A percentile compares a stretch with the other conserved stretches of the same genome.
Evolutionary conservation across 2,888 invertebrate species (phyloP).

Genomic region (Hemithea aestivaria): DNA sequence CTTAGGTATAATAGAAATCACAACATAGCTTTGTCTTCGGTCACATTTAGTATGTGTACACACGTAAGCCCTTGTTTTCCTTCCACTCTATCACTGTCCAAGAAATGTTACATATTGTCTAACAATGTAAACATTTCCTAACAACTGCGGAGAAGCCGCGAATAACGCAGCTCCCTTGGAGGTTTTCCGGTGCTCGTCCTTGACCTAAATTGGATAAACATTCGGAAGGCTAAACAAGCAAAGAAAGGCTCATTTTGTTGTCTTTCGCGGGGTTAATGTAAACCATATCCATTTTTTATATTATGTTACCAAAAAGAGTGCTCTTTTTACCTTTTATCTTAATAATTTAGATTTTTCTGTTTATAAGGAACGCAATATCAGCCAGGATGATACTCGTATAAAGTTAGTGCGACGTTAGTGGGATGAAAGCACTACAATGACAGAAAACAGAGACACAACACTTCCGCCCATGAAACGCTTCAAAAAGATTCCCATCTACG

Average conservation of each 20-base stretch:
- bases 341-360: constrained; percentile 5
- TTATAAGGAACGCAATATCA: background rate
- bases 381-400: constrained; percentile 2
- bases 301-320: background rate
- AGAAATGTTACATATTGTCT: constrained; percentile 29
- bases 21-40: constrained; percentile 14
- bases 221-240: constrained; percentile 36
- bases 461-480: constrained; percentile 62
- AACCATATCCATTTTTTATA: constrained; percentile 2
- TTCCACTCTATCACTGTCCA: constrained; percentile 27
- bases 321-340: constrained; percentile 2
- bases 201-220: constrained; percentile 48
- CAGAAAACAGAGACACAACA: constrained; percentile 24
- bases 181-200: constrained; percentile 45
- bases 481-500: constrained; percentile 85
- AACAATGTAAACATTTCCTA: constrained; percentile 34
- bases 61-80: constrained; percentile 18
- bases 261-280: constrained; percentile 8
- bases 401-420: too few species aligned
- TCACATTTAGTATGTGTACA: constrained; percentile 10
- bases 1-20: constrained; percentile 14
- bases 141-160: constrained; percentile 46
- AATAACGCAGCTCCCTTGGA: constrained; percentile 40
- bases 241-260: constrained; percentile 18
- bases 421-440: constrained; percentile 22